Base-by-base conservation (phyloP, 2,888 invertebrate species). In the Ceriagrion tenellum region DNA sequence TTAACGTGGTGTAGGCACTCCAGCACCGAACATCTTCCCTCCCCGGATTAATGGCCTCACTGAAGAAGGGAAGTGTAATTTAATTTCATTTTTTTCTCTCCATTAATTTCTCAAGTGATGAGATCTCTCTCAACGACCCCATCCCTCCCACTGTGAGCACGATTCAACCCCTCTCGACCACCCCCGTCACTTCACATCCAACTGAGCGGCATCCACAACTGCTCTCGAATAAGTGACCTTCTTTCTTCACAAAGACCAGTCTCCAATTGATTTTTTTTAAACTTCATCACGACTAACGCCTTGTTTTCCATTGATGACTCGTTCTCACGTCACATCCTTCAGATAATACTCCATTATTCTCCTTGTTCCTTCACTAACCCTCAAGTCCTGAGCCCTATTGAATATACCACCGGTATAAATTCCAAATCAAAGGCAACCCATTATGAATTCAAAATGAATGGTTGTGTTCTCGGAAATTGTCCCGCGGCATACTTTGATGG, bases 1-100 rank as follows among this genome's bases (percentile, higher is more conserved):
- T 93, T 93, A 93, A 69, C 47, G 93, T 93, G 69, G 12, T 26
- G 30, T 93, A 63, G 93, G 69, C 93, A 93, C 93, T 93, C 93
- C 93, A 93, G 40, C 59, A 63, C 91, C 20, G 91, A 91, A 91
- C 91, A 91, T 91, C 93, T 93, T 74, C n/a, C 35, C 93, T 20
- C 20, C 3, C 59, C 20, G 59, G 91, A 23, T 93, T 93, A 93
- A 93, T 93, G 69, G 69, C 74, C 93, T 69, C n/a, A 2, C 35
- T 59, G 63, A 23, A 69, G 47, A 74, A 20, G 55, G 69, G 93
- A 69, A 93, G 40, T 30, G 69, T 69, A 93, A 93, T 63, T 91
- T 91, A 91, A 91, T 91, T 40, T 69, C 59, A 91, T 93, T 69
- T 47, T n/a, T 91, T 69, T 93, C 47, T 23, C 63, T n/a, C 47